Conservation (phyloP, 2,888 invertebrate species). For the Cosmopolites sordidus region DNA sequence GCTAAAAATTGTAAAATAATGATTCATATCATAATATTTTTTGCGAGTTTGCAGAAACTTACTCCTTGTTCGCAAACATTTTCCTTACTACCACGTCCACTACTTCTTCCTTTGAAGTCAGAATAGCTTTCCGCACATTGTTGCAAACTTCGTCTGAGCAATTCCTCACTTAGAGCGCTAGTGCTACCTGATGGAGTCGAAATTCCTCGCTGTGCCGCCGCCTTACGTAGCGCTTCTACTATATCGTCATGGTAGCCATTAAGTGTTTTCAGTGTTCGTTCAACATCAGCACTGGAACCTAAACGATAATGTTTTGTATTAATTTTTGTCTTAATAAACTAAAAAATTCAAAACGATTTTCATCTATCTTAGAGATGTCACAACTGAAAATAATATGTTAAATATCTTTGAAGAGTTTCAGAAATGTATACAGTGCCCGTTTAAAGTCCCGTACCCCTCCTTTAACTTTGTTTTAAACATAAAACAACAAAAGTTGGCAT, state of each 20-base stretch:
- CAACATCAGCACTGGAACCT: conserved; percentile 54
- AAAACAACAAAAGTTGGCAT: no score
- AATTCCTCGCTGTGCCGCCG: conserved; percentile 65
- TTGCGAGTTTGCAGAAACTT: conserved; percentile 30
- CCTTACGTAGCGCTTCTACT: conserved; percentile 81
- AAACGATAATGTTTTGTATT: no score
- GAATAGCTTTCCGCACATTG: conserved; percentile 57
- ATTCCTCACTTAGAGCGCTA: conserved; percentile 64
- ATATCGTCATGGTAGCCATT: conserved; percentile 93
- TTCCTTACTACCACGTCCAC: conserved; percentile 60
- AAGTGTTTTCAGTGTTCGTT: conserved; percentile 61
- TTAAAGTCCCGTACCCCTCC: no score
- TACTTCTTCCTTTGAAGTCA: conserved; percentile 58
- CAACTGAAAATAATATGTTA: no score
- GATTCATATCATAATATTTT: background rate
- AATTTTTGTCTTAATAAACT: no score
- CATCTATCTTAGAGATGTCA: no score
- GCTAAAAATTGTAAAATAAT: conserved; percentile 13
- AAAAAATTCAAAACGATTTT: no score
- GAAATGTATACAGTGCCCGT: no score
- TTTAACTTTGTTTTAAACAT: no score
- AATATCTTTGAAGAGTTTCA: no score
- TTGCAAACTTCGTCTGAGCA: conserved; percentile 63
- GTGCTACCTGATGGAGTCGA: conserved; percentile 60
- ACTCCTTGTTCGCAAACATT: conserved; percentile 69